Evolutionary conservation across 2,113 vertebrate genomes (phyloP).

Genomic region (Gadus chalcogrammus): DNA sequence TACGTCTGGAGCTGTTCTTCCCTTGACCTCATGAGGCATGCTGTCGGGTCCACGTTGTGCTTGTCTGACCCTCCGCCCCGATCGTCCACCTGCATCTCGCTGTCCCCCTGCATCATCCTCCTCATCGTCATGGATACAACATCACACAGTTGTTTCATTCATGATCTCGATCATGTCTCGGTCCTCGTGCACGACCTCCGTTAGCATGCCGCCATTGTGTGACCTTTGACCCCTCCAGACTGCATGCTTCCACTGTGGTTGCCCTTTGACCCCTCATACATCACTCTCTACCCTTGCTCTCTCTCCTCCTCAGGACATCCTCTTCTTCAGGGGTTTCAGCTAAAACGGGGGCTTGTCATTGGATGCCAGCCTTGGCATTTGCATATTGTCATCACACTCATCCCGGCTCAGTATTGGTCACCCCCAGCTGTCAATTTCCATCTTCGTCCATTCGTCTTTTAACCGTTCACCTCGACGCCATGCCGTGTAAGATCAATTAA

Average conservation of each 20-base stretch:
- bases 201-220: slow-evolving; percentile 36
- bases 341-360: slow-evolving; percentile 61
- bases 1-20: too few relatives aligned
- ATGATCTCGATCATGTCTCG: not conserved
- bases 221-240: slow-evolving; percentile 16
- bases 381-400: not conserved
- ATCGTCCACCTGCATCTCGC: too few relatives aligned
- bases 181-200: slow-evolving; percentile 41
- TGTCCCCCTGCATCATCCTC: too few relatives aligned
- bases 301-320: slow-evolving; percentile 70
- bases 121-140: too few relatives aligned
- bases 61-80: too few relatives aligned
- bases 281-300: slow-evolving; percentile 55
- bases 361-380: slow-evolving; percentile 32
- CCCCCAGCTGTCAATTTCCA: too few relatives aligned
- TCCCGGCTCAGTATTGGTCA: too few relatives aligned
- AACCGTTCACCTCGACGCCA: not conserved
- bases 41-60: too few relatives aligned
- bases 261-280: slow-evolving; percentile 24
- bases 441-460: slow-evolving; percentile 1
- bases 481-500: slow-evolving; percentile 1
- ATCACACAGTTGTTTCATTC: too few relatives aligned
- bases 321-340: slow-evolving; percentile 78
- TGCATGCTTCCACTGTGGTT: slow-evolving; percentile 44
- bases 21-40: too few relatives aligned